Conservation (phyloP, 2,888 invertebrate species). For the Keiferia lycopersicella region DNA sequence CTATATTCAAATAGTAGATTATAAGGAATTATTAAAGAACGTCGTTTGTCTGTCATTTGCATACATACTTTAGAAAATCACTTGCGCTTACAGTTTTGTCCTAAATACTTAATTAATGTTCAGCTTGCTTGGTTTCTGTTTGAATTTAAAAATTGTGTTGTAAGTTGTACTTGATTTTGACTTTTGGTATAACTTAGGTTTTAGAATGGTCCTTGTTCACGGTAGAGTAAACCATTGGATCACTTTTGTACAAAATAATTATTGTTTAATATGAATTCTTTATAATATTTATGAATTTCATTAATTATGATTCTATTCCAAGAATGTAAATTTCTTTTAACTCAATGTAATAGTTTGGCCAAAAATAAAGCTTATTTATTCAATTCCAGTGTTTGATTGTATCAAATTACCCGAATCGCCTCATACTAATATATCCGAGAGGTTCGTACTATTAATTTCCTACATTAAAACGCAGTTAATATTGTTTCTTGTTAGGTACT, state of each 20-base stretch:
- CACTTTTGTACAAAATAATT: constrained; percentile 31
- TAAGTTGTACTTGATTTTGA: background rate
- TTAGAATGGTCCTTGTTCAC: background rate
- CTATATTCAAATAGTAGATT: background rate
- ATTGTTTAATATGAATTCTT: constrained; percentile 48
- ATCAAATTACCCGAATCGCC: background rate
- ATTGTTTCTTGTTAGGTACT: no score
- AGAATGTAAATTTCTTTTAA: constrained; percentile 60
- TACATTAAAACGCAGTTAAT: no score
- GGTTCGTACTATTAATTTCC: no score
- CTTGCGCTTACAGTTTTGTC: background rate
- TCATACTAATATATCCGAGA: no score
- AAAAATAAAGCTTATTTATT: constrained; percentile 82
- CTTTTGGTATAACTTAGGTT: background rate
- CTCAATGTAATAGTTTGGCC: constrained; percentile 78
- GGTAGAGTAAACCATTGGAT: background rate
- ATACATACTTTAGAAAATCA: background rate
- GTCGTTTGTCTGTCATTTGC: background rate
- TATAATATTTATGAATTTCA: constrained; percentile 47
- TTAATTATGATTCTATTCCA: constrained; percentile 52
- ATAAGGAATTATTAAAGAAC: background rate
- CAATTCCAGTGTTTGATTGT: constrained; percentile 41
- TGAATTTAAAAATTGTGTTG: background rate
- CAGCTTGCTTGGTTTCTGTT: constrained; percentile 5
- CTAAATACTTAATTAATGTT: background rate